Evolutionary conservation across 1,140 invertebrate genomes (phyloP), one percentile per base, ranked within the genome.

Genomic region (Gerris buenoi): DNA sequence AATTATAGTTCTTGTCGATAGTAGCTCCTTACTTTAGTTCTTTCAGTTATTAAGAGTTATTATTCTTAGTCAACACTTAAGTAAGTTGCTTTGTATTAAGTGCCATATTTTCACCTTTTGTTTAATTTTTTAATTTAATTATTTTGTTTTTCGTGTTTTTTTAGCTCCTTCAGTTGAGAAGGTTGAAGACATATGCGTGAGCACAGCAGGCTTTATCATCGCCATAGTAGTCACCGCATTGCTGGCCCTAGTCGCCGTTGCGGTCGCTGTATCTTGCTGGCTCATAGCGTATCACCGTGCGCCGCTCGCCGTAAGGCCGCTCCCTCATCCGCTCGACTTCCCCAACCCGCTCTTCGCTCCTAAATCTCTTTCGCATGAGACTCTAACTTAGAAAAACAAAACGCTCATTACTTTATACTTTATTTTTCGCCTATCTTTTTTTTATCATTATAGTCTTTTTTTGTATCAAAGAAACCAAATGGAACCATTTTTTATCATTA

Each of bases 191-290:
- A 93, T 95, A 72, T 96, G 93, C 76, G 89, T 96, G 67, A 94
- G 92, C 60, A 93, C 91, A 81, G 87, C 93, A 69, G 91, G 93
- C 61, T 87, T 96, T 73, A 91, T 95, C 67, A 91, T 95, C 70
- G 90, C 93, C 64, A 79, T 96, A 72, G 88, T 94, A 67, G 88
- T 96, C 72, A 95, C 93, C 65, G 91, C 92, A 23, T 82, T 96
- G 60, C 77, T 96, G 73, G 92, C 93, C 58, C 81, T 96, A 61
- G 92, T 95, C 25, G 92, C 93, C 33, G 91, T 96, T 27, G 93
- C 93, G 25, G 90, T 95, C 33, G 92, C 92, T 60, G 92, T 95
- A 25, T 94, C 91, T 56, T 95, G 93, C 77, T 96, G 92, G 92
- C 81, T 95, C 61, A 91, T 95, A 84, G 93, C 93, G 68, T 95